Evolutionary conservation across 2,888 invertebrate genomes (phyloP).

Genomic region (Drosophila neonasuta): DNA sequence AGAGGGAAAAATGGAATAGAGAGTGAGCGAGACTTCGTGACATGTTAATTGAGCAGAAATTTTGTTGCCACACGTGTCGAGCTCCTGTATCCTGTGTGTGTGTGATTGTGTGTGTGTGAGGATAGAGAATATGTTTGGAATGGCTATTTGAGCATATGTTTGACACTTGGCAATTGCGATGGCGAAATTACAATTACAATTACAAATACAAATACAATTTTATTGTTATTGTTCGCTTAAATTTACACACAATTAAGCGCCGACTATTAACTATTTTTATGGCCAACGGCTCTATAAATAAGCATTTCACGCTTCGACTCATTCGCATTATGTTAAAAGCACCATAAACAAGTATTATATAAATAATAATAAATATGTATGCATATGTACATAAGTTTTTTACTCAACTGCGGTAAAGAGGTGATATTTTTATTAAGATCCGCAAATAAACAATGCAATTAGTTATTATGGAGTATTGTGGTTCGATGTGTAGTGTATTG

Average conservation of each 20-base stretch:
- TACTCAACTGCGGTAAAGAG: neutral
- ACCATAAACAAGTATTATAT: slow-evolving; percentile 23
- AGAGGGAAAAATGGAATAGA: neutral
- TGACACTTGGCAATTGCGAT: slow-evolving; percentile 28
- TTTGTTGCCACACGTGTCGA: slow-evolving; percentile 40
- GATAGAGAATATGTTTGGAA: slow-evolving; percentile 22
- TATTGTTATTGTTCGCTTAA: slow-evolving; percentile 45
- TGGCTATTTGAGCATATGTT: slow-evolving; percentile 56
- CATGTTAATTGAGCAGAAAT: slow-evolving; percentile 52
- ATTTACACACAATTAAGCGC: slow-evolving; percentile 65
- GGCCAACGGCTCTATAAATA: slow-evolving; percentile 33
- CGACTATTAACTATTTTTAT: slow-evolving; percentile 57
- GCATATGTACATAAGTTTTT: neutral
- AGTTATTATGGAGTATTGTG: neutral
- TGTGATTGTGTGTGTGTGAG: slow-evolving; percentile 1
- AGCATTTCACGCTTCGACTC: slow-evolving; percentile 27
- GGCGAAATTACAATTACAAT: slow-evolving; percentile 6
- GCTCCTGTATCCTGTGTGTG: slow-evolving; percentile 41
- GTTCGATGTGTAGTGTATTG: neutral
- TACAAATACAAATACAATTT: slow-evolving; percentile 32
- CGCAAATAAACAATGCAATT: neutral
- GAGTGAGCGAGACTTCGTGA: slow-evolving; percentile 38
- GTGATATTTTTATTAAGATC: neutral
- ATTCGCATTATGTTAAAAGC: slow-evolving; percentile 23
- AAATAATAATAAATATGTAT: slow-evolving; percentile 6